phyloP scores from a whole-genome alignment of 2,888 invertebrate genomes.

The Ormyrus nitidulus region DNA sequence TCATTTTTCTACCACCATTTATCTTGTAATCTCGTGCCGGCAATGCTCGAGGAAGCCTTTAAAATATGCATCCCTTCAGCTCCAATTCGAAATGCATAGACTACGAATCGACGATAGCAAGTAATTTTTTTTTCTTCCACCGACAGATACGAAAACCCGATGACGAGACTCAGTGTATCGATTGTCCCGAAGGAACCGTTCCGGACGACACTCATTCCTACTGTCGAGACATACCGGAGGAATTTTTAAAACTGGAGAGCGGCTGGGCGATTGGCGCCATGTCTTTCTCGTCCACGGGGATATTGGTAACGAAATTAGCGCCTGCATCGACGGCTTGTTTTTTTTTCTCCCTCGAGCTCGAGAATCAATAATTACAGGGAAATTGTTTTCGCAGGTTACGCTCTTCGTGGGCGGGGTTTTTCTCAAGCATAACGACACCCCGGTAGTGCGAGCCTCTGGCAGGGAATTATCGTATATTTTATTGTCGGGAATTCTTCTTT shows the following conservation, averaged over 20 bases:
- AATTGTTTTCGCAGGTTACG: constrained; percentile 65
- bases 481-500: constrained; percentile 91
- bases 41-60: no score
- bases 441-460: constrained; percentile 97
- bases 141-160: constrained; percentile 85
- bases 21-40: neutral
- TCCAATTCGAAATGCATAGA: no score
- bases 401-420: constrained; percentile 87
- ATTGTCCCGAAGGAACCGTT: constrained; percentile 89
- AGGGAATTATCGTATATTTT: constrained; percentile 93
- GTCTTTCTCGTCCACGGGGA: constrained; percentile 91
- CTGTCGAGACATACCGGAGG: constrained; percentile 88
- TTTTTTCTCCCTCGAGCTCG: constrained; percentile 18
- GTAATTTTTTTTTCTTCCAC: constrained; percentile 11
- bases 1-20: neutral
- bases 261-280: constrained; percentile 96
- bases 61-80: no score
- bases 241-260: constrained; percentile 87
- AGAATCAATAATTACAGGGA: neutral
- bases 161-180: constrained; percentile 89
- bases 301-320: constrained; percentile 79
- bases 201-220: constrained; percentile 86
- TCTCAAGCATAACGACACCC: constrained; percentile 92
- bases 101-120: neutral
- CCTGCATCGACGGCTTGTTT: neutral